A percentile compares a stretch with the other conserved stretches of the same genome.
Conservation (phyloP, 2,113 vertebrate species). For the human region GRCh38 chr1:110078001-110078500, state of each 20-base stretch:
- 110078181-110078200: background rate
- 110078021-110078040: background rate
- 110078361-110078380: background rate
- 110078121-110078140: background rate
- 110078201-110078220: background rate
- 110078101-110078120: background rate
- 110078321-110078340: background rate
- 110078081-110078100: background rate
- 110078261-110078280: background rate
- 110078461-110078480: background rate
- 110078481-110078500: background rate
- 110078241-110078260: background rate
- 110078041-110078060: background rate
- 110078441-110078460: background rate
- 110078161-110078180: background rate
- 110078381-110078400: background rate
- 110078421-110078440: background rate
- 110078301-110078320: background rate
- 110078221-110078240: background rate
- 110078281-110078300: background rate
- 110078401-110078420: background rate
- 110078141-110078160: background rate
- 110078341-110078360: background rate
- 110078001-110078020: background rate
- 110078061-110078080: background rate